These are phyloP conservation scores for Heliopora coerulea DNA, from an alignment of 92 coral and sea anemone species.

Conservation along the genomic window DNA sequence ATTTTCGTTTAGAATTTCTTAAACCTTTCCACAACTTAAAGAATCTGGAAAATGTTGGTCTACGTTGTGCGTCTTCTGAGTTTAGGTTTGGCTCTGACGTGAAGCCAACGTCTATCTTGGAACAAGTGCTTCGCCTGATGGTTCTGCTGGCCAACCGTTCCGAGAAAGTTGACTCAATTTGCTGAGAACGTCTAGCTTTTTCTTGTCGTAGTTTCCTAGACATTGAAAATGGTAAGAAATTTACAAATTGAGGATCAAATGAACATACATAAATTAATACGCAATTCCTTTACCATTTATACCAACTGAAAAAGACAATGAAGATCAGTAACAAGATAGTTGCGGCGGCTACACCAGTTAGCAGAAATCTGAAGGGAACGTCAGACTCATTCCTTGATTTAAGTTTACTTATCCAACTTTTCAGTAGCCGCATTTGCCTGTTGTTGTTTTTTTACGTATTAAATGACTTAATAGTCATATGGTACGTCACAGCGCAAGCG, in stretches of 20 bases:
- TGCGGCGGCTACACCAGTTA: slow-evolving; percentile 20
- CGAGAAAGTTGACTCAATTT: slow-evolving; percentile 18
- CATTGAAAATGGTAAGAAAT: background rate
- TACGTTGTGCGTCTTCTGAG: slow-evolving; percentile 7
- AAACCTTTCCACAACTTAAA: slow-evolving; percentile 33
- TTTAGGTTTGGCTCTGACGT: slow-evolving; percentile 13
- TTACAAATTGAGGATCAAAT: background rate
- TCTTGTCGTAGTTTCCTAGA: slow-evolving; percentile 19
- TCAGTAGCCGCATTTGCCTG: slow-evolving; percentile 20
- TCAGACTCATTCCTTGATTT: slow-evolving; percentile 13
- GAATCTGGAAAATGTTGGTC: slow-evolving; percentile 31
- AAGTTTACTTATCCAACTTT: no score
- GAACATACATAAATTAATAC: background rate
- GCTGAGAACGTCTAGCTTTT: background rate
- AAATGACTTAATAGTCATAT: slow-evolving; percentile 4
- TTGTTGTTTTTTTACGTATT: background rate
- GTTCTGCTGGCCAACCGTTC: slow-evolving; percentile 32
- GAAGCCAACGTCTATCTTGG: slow-evolving; percentile 24
- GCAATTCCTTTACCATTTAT: background rate
- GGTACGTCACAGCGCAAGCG: background rate
- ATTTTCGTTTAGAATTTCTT: slow-evolving; percentile 26
- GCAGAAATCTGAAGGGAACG: slow-evolving; percentile 25
- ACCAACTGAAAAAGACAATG: slow-evolving; percentile 21
- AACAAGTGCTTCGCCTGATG: background rate
- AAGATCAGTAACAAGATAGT: background rate